Evolutionary conservation across 2,888 invertebrate species (phyloP).

Genomic region (Drosophila histrio): DNA sequence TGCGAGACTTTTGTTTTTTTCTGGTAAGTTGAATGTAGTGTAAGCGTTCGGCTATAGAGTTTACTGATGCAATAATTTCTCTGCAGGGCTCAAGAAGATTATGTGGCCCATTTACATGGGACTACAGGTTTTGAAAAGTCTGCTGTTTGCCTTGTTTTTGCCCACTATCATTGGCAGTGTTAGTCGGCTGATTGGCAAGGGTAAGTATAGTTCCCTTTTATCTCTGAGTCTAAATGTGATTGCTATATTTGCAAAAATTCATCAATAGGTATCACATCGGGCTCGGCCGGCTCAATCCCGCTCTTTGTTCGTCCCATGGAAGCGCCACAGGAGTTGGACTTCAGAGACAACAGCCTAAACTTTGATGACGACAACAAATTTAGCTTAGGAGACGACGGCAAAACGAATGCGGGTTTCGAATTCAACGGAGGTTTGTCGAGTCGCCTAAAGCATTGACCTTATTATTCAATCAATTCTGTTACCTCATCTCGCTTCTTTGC

Average conservation of each 20-base stretch:
- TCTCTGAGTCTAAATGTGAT: not conserved
- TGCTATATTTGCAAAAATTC: not conserved
- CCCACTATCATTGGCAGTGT: constrained; percentile 93
- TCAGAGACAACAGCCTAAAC: constrained; percentile 89
- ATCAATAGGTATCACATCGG: constrained; percentile 79
- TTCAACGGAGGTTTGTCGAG: constrained; percentile 79
- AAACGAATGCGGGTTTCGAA: constrained; percentile 67
- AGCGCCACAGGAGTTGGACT: constrained; percentile 89
- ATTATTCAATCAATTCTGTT: not conserved
- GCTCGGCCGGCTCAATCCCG: constrained; percentile 83
- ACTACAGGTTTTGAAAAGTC: constrained; percentile 92
- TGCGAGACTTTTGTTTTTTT: constrained; percentile 87
- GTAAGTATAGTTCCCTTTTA: constrained; percentile 83
- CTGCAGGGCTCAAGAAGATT: constrained; percentile 92
- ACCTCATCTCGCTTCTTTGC: constrained; percentile 24
- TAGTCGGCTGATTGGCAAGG: constrained; percentile 93
- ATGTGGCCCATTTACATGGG: constrained; percentile 92
- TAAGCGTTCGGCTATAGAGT: not conserved
- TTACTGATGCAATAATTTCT: constrained; percentile 81
- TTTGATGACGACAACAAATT: constrained; percentile 81
- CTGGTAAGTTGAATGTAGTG: constrained; percentile 84
- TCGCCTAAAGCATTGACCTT: not conserved
- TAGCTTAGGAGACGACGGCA: constrained; percentile 57
- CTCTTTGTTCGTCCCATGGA: constrained; percentile 83
- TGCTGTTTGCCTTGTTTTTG: constrained; percentile 92